Evolutionary conservation across 2,888 invertebrate genomes (phyloP).

Genomic region (Meta bourneti): DNA sequence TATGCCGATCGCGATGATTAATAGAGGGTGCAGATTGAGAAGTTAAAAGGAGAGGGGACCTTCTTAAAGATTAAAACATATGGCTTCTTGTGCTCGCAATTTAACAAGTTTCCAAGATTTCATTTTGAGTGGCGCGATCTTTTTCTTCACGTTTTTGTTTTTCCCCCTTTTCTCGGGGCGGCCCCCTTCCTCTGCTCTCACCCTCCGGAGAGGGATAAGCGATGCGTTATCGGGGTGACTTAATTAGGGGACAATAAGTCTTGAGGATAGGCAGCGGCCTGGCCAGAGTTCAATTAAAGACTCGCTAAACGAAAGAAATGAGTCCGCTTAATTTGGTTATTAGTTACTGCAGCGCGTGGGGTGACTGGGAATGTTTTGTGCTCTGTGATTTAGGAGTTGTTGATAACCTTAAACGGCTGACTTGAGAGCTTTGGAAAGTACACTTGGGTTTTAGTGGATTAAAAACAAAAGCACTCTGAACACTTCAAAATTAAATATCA

Average conservation of each 20-base stretch:
- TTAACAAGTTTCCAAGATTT: slow-evolving; percentile 76
- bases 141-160: slow-evolving; percentile 23
- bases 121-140: slow-evolving; percentile 73
- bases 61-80: slow-evolving; percentile 75
- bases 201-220: slow-evolving; percentile 40
- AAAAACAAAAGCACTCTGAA: too few relatives aligned
- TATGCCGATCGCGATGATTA: slow-evolving; percentile 71
- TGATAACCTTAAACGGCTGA: not conserved
- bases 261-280: slow-evolving; percentile 11
- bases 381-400: not conserved
- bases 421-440: too few relatives aligned
- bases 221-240: slow-evolving; percentile 69
- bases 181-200: slow-evolving; percentile 6
- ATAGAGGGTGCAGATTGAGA: slow-evolving; percentile 65
- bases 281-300: slow-evolving; percentile 42
- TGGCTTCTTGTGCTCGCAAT: slow-evolving; percentile 61
- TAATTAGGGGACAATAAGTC: slow-evolving; percentile 72
- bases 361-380: too few relatives aligned
- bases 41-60: slow-evolving; percentile 51
- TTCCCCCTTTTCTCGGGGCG: not conserved
- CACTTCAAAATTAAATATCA: too few relatives aligned
- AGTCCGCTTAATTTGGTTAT: slow-evolving; percentile 54
- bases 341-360: slow-evolving; percentile 15
- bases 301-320: slow-evolving; percentile 33
- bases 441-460: too few relatives aligned